Conservation (phyloP, 2,113 vertebrate genomes). For the Leucosticte australis region DNA sequence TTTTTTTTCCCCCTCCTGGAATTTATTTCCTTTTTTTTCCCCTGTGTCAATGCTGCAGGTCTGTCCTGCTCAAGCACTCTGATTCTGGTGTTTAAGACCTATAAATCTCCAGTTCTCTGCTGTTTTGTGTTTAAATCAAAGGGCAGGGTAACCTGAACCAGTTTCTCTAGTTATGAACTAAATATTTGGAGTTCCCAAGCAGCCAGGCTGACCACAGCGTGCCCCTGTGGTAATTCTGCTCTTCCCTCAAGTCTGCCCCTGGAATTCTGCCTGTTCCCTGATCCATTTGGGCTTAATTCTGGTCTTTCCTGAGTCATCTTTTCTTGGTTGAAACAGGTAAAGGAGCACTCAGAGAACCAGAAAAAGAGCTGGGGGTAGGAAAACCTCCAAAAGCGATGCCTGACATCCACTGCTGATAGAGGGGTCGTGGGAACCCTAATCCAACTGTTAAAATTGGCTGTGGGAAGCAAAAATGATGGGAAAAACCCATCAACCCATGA, state of each 20-base stretch:
- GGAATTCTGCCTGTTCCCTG: not conserved
- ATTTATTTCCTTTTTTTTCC: rapidly evolving
- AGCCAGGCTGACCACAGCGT: not conserved
- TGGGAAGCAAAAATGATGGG: not conserved
- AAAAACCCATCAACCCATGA: not conserved
- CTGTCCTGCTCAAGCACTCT: not conserved
- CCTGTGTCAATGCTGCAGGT: not conserved
- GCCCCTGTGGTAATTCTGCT: not conserved
- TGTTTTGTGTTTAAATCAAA: not conserved
- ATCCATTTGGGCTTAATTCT: not conserved
- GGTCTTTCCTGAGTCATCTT: not conserved
- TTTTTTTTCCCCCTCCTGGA: not conserved
- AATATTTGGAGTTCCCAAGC: not conserved
- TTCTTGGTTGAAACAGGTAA: not conserved
- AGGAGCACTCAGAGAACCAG: not conserved
- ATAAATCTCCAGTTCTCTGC: not conserved
- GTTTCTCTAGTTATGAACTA: not conserved
- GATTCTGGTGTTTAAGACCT: not conserved
- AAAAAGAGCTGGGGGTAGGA: not conserved
- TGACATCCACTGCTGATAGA: not conserved
- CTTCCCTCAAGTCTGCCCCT: not conserved
- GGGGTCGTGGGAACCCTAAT: rapidly evolving
- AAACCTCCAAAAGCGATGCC: not conserved
- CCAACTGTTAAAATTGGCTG: not conserved
- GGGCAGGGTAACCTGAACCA: slow-evolving; percentile 26